A percentile compares a stretch with the other conserved stretches of the same genome.
phyloP scores from a whole-genome alignment of 1,140 invertebrate genomes.

The Lepeophtheirus salmonis region DNA sequence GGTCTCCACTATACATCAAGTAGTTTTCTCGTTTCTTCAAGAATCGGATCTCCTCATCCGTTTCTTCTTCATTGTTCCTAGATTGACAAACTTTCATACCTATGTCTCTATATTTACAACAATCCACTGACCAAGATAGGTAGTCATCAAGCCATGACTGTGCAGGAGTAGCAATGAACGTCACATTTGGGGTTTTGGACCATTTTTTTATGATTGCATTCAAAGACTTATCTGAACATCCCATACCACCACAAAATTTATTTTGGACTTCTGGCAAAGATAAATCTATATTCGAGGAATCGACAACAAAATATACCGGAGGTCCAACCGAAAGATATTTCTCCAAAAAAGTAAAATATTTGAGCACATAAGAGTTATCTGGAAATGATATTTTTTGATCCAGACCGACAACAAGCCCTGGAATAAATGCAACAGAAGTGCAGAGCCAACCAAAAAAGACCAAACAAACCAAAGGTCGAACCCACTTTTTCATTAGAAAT shows the following conservation, averaged over 20 bases:
- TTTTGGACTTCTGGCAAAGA: constrained; percentile 21
- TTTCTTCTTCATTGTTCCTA: background rate
- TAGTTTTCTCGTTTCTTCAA: too few species aligned
- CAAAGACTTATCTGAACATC: constrained; percentile 22
- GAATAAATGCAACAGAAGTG: constrained; percentile 29
- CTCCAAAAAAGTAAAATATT: constrained; percentile 34
- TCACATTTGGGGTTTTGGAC: constrained; percentile 29
- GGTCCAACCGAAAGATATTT: constrained; percentile 36
- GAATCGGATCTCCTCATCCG: background rate
- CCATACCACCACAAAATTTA: constrained; percentile 21
- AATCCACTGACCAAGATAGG: constrained; percentile 45
- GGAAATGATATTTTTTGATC: constrained; percentile 41
- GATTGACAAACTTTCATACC: constrained; percentile 1
- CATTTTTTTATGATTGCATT: constrained; percentile 21
- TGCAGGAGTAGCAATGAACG: constrained; percentile 53
- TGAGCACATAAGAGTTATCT: constrained; percentile 37
- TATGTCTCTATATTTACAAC: background rate
- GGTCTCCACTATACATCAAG: too few species aligned
- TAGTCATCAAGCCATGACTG: constrained; percentile 83
- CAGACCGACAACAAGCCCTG: constrained; percentile 34
- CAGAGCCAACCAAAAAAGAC: constrained; percentile 1
- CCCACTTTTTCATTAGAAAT: constrained; percentile 31
- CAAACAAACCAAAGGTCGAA: constrained; percentile 31
- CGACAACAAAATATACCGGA: constrained; percentile 35
- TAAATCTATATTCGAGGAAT: constrained; percentile 13